phyloP scores from a whole-genome alignment of 2,797 vertebrate genomes.

The Pangasius djambal region DNA sequence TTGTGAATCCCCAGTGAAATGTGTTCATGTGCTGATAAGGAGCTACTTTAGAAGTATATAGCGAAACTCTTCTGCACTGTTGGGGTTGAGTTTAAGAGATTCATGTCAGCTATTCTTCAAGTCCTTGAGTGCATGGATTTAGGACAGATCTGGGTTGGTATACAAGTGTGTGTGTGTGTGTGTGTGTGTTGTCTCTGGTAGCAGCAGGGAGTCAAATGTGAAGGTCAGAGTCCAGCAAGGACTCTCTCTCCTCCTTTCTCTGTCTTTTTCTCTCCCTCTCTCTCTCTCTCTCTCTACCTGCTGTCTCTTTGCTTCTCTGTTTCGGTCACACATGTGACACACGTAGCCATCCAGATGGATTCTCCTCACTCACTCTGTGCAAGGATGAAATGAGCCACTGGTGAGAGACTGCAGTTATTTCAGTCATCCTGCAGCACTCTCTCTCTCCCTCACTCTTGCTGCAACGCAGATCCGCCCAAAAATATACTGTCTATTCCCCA shows the following conservation, averaged over 20 bases:
- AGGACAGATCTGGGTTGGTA: neutral
- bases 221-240: slow-evolving; percentile 14
- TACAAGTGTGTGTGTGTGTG: neutral
- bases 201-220: slow-evolving; percentile 11
- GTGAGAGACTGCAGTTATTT: slow-evolving; percentile 73
- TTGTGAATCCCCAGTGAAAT: slow-evolving; percentile 23
- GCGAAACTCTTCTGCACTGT: slow-evolving; percentile 2
- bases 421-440: slow-evolving; percentile 59
- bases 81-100: neutral
- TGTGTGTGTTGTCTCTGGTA: neutral
- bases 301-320: neutral
- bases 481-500: slow-evolving; percentile 70
- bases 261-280: neutral
- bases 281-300: neutral
- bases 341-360: slow-evolving; percentile 57
- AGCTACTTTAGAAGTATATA: slow-evolving; percentile 3
- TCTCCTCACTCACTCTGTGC: slow-evolving; percentile 50
- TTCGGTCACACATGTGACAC: neutral
- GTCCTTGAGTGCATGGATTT: slow-evolving; percentile 8
- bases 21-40: slow-evolving; percentile 45
- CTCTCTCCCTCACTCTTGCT: slow-evolving; percentile 22
- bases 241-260: neutral
- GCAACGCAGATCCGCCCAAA: slow-evolving; percentile 69
- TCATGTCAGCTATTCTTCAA: neutral
- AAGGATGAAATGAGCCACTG: slow-evolving; percentile 59